phyloP scores from a whole-genome alignment of 2,797 vertebrate genomes.

The Helicolenus hilgendorfi region DNA sequence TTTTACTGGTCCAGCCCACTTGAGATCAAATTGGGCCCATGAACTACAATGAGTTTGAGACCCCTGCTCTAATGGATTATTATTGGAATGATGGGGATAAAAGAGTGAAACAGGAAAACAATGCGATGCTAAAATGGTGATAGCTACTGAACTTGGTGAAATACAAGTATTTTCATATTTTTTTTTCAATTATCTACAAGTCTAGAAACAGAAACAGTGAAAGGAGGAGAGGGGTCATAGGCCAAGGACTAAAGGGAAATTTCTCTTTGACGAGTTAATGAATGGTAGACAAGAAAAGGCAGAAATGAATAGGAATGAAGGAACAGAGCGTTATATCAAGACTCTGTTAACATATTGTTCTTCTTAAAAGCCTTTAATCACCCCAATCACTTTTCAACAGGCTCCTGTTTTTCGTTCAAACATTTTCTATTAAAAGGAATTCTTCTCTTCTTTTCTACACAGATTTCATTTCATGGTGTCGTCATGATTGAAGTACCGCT shows the following conservation, averaged over 20 bases:
- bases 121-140: background rate
- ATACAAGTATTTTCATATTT: background rate
- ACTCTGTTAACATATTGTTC: background rate
- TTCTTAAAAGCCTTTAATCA: constrained; percentile 8
- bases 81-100: background rate
- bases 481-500: background rate
- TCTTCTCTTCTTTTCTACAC: background rate
- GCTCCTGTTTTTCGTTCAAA: background rate
- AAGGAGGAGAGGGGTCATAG: background rate
- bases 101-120: background rate
- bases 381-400: background rate
- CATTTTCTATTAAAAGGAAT: constrained; percentile 1
- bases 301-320: background rate
- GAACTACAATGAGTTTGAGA: background rate
- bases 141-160: background rate
- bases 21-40: too few relatives aligned
- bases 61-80: background rate
- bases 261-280: constrained; percentile 1
- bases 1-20: too few relatives aligned
- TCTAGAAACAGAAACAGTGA: background rate
- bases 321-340: background rate
- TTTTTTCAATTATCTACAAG: background rate
- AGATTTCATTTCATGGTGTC: constrained; percentile 17
- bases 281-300: background rate
- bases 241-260: background rate